Base-by-base conservation (phyloP, 2,113 vertebrate species). In the Diadophis punctatus region DNA sequence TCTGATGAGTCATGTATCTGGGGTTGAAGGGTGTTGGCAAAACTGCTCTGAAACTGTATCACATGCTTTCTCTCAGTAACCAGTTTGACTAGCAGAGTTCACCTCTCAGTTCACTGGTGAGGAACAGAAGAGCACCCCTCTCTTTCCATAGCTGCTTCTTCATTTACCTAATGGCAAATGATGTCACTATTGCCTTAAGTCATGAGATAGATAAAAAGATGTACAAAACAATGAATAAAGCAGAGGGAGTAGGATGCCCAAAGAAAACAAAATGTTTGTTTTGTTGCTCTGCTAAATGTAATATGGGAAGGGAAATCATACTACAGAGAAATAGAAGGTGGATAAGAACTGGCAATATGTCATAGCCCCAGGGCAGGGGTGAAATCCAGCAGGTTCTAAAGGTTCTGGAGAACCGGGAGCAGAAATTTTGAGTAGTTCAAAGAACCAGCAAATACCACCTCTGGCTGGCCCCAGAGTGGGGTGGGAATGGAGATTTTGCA, bases 51-150 rank as follows among this genome's bases (percentile, higher is more conserved):
- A 95, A 97, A 80, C 55, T 90, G 18, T 88, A 86, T 95, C 95
- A 92, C 94, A 55, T 60, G 43, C 91, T 18, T 88, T 96, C 94
- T 93, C 94, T 95, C 93, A 95, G 95, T 60, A 96, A 97, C 90
- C 89, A 84, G 95, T 96, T 97, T 94, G 92, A 91, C 88, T 46
- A 96, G 96, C 74, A 22, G 60, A 46, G 56, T 80, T 95, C 86
- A 80, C 94, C 95, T 95, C 92, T 90, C 87, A 91, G 91, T 92
- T 93, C 92, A 93, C 43, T 34, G 95, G 84, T 93, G 95, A 91
- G 96, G 96, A 96, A 94, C 0, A 2, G 58, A 49, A 93, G 87
- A 1, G 5, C 30, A 68, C 93, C 53, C 52, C 0, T 20, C 0
- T 39, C 88, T 88, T 51, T 74, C 92, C 93, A 94, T 94, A 87